These are phyloP conservation scores for Ligdia adustata DNA, from an alignment of 2,888 invertebrate species.

Conservation along the genomic window DNA sequence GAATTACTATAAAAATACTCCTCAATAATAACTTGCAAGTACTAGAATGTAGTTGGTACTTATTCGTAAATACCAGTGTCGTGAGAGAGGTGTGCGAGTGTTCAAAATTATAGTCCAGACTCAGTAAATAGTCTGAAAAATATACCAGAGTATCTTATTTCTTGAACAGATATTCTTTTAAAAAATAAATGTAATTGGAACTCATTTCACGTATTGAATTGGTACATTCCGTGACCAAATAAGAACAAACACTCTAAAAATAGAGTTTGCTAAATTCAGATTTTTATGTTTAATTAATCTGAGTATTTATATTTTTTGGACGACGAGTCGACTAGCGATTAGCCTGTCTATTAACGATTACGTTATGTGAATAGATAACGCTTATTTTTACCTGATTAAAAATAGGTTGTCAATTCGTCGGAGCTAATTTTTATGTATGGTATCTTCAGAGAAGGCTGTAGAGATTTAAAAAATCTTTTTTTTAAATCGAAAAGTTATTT, in stretches of 20 bases:
- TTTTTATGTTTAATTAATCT: no score
- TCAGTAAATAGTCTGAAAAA: slow-evolving; percentile 42
- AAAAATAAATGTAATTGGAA: slow-evolving; percentile 22
- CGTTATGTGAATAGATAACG: no score
- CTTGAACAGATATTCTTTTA: slow-evolving; percentile 15
- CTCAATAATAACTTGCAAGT: slow-evolving; percentile 36
- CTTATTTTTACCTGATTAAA: no score
- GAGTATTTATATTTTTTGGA: no score
- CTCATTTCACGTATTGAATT: slow-evolving; percentile 8
- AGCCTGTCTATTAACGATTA: no score
- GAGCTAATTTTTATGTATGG: no score
- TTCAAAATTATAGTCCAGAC: slow-evolving; percentile 46
- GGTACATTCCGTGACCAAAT: slow-evolving; percentile 6
- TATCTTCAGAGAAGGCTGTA: no score
- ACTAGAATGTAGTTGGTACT: slow-evolving; percentile 15
- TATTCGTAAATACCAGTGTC: slow-evolving; percentile 29
- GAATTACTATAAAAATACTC: slow-evolving; percentile 30
- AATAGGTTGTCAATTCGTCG: no score
- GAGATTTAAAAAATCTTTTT: no score
- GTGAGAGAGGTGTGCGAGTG: slow-evolving; percentile 32
- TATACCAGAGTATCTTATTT: slow-evolving; percentile 23
- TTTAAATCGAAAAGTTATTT: no score
- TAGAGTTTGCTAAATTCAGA: no score
- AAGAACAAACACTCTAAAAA: neutral
- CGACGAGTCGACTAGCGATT: no score